Conservation (phyloP, 2,797 vertebrate genomes). For the Pygocentrus nattereri region DNA sequence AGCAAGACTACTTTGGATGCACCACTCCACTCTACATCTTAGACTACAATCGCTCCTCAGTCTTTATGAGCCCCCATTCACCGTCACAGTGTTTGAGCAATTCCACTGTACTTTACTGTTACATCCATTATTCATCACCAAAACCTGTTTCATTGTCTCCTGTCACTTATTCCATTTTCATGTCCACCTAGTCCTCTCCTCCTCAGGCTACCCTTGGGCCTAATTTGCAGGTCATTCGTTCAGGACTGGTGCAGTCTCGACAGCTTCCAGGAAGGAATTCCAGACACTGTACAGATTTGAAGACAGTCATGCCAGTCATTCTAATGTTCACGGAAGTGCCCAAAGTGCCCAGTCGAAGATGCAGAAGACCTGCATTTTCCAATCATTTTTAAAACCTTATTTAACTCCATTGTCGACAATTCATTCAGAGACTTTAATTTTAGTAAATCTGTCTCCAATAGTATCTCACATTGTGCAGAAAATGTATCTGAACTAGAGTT, state of each 20-base stretch:
- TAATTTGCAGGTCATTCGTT: conserved; percentile 27
- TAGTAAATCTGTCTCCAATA: too few species aligned
- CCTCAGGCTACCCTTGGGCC: conserved; percentile 5
- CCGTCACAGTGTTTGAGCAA: not conserved
- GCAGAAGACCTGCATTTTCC: too few species aligned
- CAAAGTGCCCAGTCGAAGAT: too few species aligned
- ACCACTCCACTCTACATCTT: not conserved
- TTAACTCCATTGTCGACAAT: too few species aligned
- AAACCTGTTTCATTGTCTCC: conserved; percentile 21
- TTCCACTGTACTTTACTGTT: not conserved
- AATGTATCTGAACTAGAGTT: too few species aligned
- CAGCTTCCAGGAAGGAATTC: conserved; percentile 1
- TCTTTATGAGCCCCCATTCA: not conserved
- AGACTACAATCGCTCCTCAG: not conserved
- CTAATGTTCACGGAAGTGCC: not conserved
- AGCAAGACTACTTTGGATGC: not conserved
- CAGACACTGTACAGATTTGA: not conserved
- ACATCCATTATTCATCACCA: conserved; percentile 25
- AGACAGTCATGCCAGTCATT: not conserved
- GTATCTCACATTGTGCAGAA: too few species aligned
- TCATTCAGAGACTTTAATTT: too few species aligned
- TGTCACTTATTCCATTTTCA: conserved; percentile 11
- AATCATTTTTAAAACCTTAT: too few species aligned
- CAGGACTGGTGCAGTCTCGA: conserved; percentile 9
- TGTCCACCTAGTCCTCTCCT: conserved; percentile 7